Percentiles rank a stretch among this genome's conserved stretches.
phyloP scores from a whole-genome alignment of 2,797 vertebrate genomes.

The Centropyge bicolor region DNA sequence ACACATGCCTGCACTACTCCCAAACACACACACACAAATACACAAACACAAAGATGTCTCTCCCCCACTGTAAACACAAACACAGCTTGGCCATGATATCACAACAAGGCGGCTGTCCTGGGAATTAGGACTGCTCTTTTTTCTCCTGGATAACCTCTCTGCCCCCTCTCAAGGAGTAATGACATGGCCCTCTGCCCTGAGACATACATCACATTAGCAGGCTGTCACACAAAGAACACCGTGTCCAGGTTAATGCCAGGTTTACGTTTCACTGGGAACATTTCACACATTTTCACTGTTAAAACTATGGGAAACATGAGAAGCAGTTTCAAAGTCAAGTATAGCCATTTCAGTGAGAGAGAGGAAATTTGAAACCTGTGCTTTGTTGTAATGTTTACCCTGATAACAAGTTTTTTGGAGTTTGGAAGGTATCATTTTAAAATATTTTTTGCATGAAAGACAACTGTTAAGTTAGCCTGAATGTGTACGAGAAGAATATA shows the following conservation, averaged over 20 bases:
- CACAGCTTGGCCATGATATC: slow-evolving; percentile 72
- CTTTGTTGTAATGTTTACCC: slow-evolving; percentile 28
- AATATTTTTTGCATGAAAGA: neutral
- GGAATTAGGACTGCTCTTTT: slow-evolving; percentile 65
- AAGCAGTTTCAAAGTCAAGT: slow-evolving; percentile 38
- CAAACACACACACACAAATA: slow-evolving; percentile 46
- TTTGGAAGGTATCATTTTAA: slow-evolving; percentile 17
- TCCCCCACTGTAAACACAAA: slow-evolving; percentile 71
- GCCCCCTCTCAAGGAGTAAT: slow-evolving; percentile 61
- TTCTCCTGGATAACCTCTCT: slow-evolving; percentile 43
- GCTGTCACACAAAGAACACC: slow-evolving; percentile 70
- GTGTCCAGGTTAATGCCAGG: slow-evolving; percentile 71
- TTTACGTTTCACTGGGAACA: slow-evolving; percentile 74
- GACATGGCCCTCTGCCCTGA: slow-evolving; percentile 68
- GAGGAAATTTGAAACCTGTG: slow-evolving; percentile 27
- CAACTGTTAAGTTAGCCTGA: neutral
- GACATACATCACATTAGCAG: slow-evolving; percentile 78
- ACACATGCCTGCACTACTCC: slow-evolving; percentile 39
- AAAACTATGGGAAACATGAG: slow-evolving; percentile 55
- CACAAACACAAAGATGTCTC: slow-evolving; percentile 59
- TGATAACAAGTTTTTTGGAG: slow-evolving; percentile 13
- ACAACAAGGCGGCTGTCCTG: slow-evolving; percentile 65
- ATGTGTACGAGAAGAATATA: neutral
- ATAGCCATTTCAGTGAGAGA: slow-evolving; percentile 21
- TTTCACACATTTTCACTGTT: slow-evolving; percentile 71